Percentiles rank a stretch among this genome's conserved stretches.
These are phyloP conservation scores for Galerucella pusilla DNA, from an alignment of 2,888 invertebrate species.

Conservation along the genomic window DNA sequence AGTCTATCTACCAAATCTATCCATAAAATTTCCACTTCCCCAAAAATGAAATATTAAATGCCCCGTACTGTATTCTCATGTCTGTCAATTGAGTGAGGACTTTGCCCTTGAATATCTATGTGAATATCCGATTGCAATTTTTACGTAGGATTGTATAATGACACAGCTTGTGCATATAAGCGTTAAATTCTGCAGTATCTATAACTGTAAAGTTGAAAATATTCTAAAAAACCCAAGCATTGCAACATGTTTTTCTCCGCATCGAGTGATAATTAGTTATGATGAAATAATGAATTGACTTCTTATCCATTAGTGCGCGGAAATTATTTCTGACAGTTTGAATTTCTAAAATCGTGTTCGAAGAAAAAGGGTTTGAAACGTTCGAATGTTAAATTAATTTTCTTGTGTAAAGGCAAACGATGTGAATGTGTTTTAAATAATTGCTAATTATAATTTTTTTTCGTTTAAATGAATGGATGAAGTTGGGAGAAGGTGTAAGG, in stretches of 20 bases:
- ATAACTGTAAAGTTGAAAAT: constrained; percentile 34
- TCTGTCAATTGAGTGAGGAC: no score
- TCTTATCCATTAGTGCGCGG: constrained; percentile 12
- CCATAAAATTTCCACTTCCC: no score
- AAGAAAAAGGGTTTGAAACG: background rate
- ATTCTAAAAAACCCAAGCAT: constrained; percentile 24
- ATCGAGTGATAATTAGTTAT: constrained; percentile 38
- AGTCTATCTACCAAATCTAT: no score
- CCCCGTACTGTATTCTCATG: no score
- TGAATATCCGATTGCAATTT: background rate
- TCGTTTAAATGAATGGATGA: background rate
- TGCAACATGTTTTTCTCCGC: constrained; percentile 34
- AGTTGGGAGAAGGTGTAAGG: background rate
- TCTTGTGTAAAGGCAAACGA: background rate
- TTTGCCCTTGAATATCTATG: no score
- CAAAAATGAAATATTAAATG: no score
- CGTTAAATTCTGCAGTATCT: constrained; percentile 26
- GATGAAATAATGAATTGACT: constrained; percentile 37
- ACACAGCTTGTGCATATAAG: background rate
- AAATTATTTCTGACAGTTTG: constrained; percentile 2
- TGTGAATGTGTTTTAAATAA: background rate
- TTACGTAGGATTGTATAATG: background rate
- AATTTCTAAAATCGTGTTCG: background rate
- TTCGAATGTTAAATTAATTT: background rate
- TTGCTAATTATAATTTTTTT: background rate